These are phyloP conservation scores for Merodon equestris DNA, from an alignment of 2,888 invertebrate species.

Conservation along the genomic window DNA sequence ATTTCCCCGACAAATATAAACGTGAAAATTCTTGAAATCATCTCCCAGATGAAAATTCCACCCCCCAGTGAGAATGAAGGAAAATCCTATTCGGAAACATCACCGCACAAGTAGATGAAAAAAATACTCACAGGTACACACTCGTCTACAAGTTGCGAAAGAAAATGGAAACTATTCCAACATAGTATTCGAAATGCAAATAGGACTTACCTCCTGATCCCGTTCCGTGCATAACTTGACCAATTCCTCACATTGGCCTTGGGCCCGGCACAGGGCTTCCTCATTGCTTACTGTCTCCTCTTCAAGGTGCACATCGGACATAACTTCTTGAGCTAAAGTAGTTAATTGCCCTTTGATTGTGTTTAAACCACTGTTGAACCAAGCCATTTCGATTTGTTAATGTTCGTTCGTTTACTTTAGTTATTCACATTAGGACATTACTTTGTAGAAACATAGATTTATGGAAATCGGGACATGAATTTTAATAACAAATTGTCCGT, in stretches of 20 bases:
- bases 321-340: conserved; percentile 92
- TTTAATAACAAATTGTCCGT: conserved; percentile 58
- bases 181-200: neutral
- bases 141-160: conserved; percentile 26
- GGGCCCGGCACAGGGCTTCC: conserved; percentile 63
- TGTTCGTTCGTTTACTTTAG: conserved; percentile 15
- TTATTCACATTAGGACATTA: conserved; percentile 39
- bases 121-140: conserved; percentile 35
- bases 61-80: neutral
- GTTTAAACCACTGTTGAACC: conserved; percentile 81
- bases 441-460: conserved; percentile 27
- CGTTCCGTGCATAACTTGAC: conserved; percentile 54
- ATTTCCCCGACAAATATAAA: too few relatives aligned
- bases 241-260: conserved; percentile 56
- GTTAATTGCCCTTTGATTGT: conserved; percentile 92
- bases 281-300: conserved; percentile 76
- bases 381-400: conserved; percentile 80
- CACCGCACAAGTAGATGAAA: too few relatives aligned
- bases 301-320: conserved; percentile 86
- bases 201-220: conserved; percentile 47
- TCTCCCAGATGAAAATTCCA: neutral
- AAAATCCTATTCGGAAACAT: conserved; percentile 9
- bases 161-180: conserved; percentile 3
- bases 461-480: conserved; percentile 27
- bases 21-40: too few relatives aligned